A percentile compares a stretch with the other conserved stretches of the same genome.
Evolutionary conservation across 2,888 invertebrate species (phyloP).

Genomic region (Carabus problematicus): DNA sequence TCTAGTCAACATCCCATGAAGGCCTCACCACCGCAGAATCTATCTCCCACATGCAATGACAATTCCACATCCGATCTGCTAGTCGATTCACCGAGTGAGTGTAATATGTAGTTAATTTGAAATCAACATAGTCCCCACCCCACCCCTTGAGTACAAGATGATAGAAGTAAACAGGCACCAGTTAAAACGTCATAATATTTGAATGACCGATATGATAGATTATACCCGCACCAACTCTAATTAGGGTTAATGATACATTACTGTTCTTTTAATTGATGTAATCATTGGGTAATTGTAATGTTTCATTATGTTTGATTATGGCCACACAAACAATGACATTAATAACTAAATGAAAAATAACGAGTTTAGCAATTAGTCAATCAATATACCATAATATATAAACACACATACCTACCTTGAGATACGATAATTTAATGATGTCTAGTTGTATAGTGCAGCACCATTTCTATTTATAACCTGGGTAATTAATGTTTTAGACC

Average conservation of each 20-base stretch:
- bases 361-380: slow-evolving; percentile 40
- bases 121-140: not conserved
- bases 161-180: slow-evolving; percentile 6
- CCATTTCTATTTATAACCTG: slow-evolving; percentile 31
- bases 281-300: slow-evolving; percentile 45
- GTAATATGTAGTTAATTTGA: not conserved
- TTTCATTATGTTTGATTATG: slow-evolving; percentile 44
- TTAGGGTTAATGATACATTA: slow-evolving; percentile 44
- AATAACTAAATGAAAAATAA: slow-evolving; percentile 42
- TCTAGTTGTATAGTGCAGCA: slow-evolving; percentile 1
- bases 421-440: too few relatives aligned
- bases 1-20: slow-evolving; percentile 65
- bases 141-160: not conserved
- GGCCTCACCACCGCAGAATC: slow-evolving; percentile 68
- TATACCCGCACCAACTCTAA: slow-evolving; percentile 37
- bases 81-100: slow-evolving; percentile 87
- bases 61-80: slow-evolving; percentile 73
- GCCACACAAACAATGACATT: slow-evolving; percentile 41
- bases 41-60: slow-evolving; percentile 69
- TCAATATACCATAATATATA: slow-evolving; percentile 38
- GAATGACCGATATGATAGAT: slow-evolving; percentile 38
- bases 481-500: slow-evolving; percentile 66
- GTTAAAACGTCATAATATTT: slow-evolving; percentile 36
- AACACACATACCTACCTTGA: not conserved
- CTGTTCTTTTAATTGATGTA: slow-evolving; percentile 45